Evolutionary conservation across 2,797 vertebrate species (phyloP).

Genomic region (Poecilia wingei): DNA sequence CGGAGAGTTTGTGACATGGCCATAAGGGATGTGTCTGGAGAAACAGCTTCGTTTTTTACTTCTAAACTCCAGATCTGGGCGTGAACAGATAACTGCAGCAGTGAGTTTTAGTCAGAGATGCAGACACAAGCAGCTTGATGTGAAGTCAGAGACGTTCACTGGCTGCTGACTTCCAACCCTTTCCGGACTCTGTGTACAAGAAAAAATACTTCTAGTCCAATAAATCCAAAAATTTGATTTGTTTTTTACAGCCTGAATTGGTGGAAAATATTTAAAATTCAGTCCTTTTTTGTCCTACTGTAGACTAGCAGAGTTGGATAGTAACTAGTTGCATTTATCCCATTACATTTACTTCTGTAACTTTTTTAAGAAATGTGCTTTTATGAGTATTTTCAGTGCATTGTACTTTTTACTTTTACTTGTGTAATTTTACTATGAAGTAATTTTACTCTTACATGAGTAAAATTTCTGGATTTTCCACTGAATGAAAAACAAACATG

Average conservation of each 20-base stretch:
- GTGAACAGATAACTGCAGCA: neutral
- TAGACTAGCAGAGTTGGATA: neutral
- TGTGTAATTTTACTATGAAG: no score
- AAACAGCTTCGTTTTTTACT: neutral
- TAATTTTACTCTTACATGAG: no score
- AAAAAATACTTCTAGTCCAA: neutral
- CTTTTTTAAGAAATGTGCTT: no score
- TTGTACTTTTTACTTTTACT: no score
- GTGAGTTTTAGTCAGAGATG: conserved; percentile 12
- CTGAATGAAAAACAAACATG: no score
- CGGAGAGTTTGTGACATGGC: neutral
- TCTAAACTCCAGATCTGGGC: neutral
- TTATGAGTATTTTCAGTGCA: no score
- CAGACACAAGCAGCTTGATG: conserved; percentile 12
- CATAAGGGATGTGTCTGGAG: neutral
- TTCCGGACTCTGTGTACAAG: no score
- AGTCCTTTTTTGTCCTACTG: neutral
- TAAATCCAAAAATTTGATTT: neutral
- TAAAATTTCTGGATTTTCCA: no score
- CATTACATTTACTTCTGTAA: no score
- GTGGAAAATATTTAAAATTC: neutral
- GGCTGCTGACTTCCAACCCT: conserved; percentile 11
- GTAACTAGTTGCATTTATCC: no score
- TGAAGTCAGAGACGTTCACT: conserved; percentile 47
- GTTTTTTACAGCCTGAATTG: neutral